phyloP scores from a whole-genome alignment of 2,888 invertebrate genomes.

The Polyommatus icarus region DNA sequence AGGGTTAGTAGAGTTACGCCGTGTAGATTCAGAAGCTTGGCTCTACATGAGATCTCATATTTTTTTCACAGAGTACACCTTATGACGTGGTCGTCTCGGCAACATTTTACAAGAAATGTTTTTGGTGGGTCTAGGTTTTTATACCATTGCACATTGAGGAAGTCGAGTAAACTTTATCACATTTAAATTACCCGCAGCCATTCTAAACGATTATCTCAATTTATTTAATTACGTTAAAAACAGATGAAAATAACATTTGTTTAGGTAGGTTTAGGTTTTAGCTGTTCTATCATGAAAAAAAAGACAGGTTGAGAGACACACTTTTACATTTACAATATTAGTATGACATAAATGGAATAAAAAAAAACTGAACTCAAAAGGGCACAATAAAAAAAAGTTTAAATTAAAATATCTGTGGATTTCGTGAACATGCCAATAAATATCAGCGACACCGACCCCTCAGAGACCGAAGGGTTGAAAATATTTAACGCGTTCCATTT shows the following conservation, averaged over 20 bases:
- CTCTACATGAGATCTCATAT: no score
- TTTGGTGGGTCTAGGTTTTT: no score
- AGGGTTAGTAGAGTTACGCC: no score
- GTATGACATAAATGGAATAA: no score
- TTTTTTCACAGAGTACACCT: no score
- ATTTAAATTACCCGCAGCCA: slow-evolving; percentile 3
- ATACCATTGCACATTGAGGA: not conserved
- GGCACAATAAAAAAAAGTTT: not conserved
- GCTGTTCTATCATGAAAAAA: no score
- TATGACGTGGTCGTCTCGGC: no score
- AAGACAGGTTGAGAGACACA: no score
- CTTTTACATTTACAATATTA: no score
- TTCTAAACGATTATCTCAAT: not conserved
- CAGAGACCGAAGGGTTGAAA: not conserved
- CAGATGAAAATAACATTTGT: not conserved
- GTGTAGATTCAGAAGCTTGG: no score
- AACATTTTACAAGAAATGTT: no score
- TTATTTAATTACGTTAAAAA: not conserved
- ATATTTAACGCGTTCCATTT: not conserved
- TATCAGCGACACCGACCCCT: not conserved
- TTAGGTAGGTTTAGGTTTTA: not conserved
- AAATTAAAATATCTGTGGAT: not conserved
- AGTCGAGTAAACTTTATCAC: not conserved
- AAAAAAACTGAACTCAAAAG: no score
- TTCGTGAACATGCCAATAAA: not conserved